Conservation (phyloP, 1,140 invertebrate species). For the Zaprionus africanus region DNA sequence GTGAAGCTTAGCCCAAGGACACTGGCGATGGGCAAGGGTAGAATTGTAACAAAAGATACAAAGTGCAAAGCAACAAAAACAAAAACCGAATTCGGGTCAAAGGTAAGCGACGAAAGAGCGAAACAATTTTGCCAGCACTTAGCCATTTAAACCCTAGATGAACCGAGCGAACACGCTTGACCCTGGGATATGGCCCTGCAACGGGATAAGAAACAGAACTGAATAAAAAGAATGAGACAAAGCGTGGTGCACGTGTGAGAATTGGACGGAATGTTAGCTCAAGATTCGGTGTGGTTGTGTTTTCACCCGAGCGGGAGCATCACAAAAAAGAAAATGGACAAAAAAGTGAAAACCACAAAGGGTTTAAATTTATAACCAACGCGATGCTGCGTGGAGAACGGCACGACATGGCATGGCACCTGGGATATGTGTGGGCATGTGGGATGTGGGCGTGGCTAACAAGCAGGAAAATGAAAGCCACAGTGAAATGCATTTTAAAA, state of each 20-base stretch:
- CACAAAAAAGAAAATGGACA: constrained; percentile 28
- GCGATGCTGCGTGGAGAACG: constrained; percentile 46
- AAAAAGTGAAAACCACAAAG: constrained; percentile 71
- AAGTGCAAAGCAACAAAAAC: constrained; percentile 35
- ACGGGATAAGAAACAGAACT: constrained; percentile 27
- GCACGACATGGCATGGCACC: constrained; percentile 14
- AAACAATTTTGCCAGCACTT: constrained; percentile 80
- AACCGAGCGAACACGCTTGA: constrained; percentile 77
- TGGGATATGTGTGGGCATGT: constrained; percentile 45
- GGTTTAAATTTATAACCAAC: constrained; percentile 75
- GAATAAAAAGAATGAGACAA: constrained; percentile 36
- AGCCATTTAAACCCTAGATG: constrained; percentile 79
- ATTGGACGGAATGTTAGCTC: constrained; percentile 55
- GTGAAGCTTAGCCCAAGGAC: constrained; percentile 67
- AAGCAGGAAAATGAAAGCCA: constrained; percentile 75
- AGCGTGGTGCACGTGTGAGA: constrained; percentile 54
- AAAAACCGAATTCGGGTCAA: constrained; percentile 46
- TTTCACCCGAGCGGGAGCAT: constrained; percentile 2
- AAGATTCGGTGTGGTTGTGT: constrained; percentile 59
- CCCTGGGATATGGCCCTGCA: constrained; percentile 36
- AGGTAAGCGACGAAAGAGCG: constrained; percentile 66
- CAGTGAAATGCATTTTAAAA: constrained; percentile 77
- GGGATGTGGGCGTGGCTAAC: constrained; percentile 57
- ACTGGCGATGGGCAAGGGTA: background rate
- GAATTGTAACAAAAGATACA: constrained; percentile 26